Conservation (phyloP, 2,888 invertebrate genomes). For the Rotaria magnacalcarata region DNA sequence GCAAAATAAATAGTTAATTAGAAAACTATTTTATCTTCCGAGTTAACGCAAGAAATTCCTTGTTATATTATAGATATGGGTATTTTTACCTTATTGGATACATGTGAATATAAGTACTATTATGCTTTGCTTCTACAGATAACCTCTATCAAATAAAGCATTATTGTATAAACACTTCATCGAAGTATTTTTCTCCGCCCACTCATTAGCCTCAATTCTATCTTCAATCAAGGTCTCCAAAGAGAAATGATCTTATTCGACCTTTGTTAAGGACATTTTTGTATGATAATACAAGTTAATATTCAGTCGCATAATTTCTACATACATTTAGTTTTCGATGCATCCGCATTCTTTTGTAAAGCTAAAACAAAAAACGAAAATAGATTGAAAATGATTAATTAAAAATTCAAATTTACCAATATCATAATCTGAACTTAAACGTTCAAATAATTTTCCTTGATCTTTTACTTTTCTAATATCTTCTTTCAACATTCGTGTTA, state of each 20-base stretch:
- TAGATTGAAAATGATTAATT: neutral
- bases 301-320: neutral
- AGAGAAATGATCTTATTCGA: neutral
- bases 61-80: too few relatives aligned
- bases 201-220: neutral
- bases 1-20: too few relatives aligned
- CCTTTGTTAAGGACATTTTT: neutral
- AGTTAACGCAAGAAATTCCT: too few relatives aligned
- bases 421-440: conserved; percentile 84
- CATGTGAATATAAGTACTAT: neutral
- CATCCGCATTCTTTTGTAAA: conserved; percentile 78
- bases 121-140: neutral
- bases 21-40: too few relatives aligned
- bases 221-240: neutral
- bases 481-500: conserved; percentile 33
- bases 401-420: conserved; percentile 54
- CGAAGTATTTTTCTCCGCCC: neutral
- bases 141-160: neutral
- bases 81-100: neutral
- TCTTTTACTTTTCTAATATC: conserved; percentile 86
- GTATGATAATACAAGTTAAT: neutral
- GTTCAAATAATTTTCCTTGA: conserved; percentile 82
- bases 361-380: conserved; percentile 60
- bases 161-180: neutral
- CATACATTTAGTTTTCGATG: conserved; percentile 70